Evolutionary conservation across 2,113 vertebrate genomes (phyloP), one percentile per base, ranked within the genome.

Genomic region (Oncorhynchus nerka): DNA sequence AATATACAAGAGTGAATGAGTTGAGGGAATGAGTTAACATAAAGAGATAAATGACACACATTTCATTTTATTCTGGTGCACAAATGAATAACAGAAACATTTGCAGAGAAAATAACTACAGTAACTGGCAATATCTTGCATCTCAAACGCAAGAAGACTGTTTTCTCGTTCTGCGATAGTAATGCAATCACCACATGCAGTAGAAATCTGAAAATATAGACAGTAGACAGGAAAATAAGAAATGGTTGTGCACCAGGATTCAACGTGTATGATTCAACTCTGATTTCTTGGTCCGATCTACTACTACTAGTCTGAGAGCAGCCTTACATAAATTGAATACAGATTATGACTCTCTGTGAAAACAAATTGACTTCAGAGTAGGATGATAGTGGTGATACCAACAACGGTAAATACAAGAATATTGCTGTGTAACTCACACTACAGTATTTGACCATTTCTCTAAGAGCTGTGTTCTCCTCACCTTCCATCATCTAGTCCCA

Each of bases 401-500:
- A 55, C 51, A 55, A 19, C 1, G 19, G 51, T 55, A 55, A 16
- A 55, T 55, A 55, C 15, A 55, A 16, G 0, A 55, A 55, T 55
- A 55, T 55, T 4, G 12, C 51, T 55, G 51, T 55, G 39, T 45
- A 45, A 45, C 39, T 45, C 39, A 45, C 39, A 55, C 16, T 19
- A 55, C 1, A 13, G 4, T 45, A 45, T 45, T 55, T 19, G 16
- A 55, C n/a, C 0, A 22, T 19, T 19, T 64, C 7, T n/a, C 5
- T 4, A 64, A 26, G 1, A 9, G n/a, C 32, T 39, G 15, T 45
- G 32, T 13, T 32, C 7, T 5, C 51, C 93, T 94, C 89, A 98
- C 97, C 97, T 97, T 49, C 97, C 97, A 0, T 99, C 95, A 62
- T 92, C 94, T 28, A 97, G 90, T 1, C 97, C 97, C 0, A 96